Conservation (phyloP, 2,113 vertebrate species). For the Motacilla tschutschensis region DNA sequence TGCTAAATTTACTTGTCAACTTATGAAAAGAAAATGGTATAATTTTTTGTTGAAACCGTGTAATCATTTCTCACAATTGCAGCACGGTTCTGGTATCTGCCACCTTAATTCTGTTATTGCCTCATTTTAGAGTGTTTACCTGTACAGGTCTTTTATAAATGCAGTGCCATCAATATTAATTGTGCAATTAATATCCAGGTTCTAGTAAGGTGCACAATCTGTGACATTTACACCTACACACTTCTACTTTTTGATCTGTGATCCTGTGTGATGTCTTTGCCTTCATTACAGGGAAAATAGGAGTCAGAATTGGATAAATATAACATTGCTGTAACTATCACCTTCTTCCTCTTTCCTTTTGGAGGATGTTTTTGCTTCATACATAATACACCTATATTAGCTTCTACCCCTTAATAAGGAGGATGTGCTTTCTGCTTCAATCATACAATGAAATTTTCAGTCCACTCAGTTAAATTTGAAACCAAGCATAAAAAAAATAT, state of each 20-base stretch:
- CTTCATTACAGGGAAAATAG: neutral
- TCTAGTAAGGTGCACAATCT: neutral
- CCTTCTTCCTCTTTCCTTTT: neutral
- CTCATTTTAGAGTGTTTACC: neutral
- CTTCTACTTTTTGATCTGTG: neutral
- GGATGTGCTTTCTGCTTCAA: neutral
- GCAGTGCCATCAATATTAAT: neutral
- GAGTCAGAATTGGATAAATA: neutral
- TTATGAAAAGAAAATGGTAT: neutral
- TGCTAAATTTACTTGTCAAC: neutral
- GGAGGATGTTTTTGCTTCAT: neutral
- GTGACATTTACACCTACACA: neutral
- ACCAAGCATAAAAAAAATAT: neutral
- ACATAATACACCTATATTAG: neutral
- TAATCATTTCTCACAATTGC: neutral
- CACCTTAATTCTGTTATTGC: neutral
- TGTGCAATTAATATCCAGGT: neutral
- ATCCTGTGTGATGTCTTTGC: neutral
- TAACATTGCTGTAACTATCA: neutral
- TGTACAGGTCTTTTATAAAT: neutral
- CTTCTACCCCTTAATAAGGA: neutral
- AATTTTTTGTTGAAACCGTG: neutral
- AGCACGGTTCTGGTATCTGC: neutral
- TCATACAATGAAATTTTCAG: neutral
- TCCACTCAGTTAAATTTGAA: neutral